phyloP scores from a whole-genome alignment of 2,797 vertebrate species.

The Lagorchestes hirsutus region DNA sequence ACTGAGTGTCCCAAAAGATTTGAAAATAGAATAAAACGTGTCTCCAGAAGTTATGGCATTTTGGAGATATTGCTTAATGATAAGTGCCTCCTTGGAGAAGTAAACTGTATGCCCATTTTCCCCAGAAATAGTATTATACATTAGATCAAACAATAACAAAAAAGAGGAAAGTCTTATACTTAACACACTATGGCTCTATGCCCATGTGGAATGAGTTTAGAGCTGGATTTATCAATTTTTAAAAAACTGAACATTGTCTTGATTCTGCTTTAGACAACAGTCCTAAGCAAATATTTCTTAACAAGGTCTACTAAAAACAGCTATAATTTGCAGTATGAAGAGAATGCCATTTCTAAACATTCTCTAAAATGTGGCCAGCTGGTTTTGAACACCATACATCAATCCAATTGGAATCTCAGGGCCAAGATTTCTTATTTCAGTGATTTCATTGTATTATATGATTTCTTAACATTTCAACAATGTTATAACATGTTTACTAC shows the following conservation, averaged over 20 bases:
- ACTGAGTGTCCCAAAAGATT: not conserved
- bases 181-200: not conserved
- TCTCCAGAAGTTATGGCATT: conserved; percentile 32
- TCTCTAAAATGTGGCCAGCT: not conserved
- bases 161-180: conserved; percentile 31
- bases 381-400: not conserved
- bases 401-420: not conserved
- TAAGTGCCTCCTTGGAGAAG: not conserved
- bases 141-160: conserved; percentile 33
- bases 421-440: not conserved
- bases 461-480: not conserved
- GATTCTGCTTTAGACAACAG: conserved; percentile 10
- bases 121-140: conserved; percentile 43
- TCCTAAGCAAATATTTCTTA: conserved; percentile 15
- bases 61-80: not conserved
- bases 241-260: conserved; percentile 15
- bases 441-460: not conserved
- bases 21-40: not conserved
- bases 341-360: not conserved
- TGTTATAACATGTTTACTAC: not conserved
- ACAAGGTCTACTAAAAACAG: not conserved
- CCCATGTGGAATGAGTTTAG: not conserved
- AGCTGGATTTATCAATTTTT: conserved; percentile 46
- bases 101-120: not conserved
- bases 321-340: not conserved